Evolutionary conservation across 2,888 invertebrate genomes (phyloP).

Genomic region (Galerucella pusilla): DNA sequence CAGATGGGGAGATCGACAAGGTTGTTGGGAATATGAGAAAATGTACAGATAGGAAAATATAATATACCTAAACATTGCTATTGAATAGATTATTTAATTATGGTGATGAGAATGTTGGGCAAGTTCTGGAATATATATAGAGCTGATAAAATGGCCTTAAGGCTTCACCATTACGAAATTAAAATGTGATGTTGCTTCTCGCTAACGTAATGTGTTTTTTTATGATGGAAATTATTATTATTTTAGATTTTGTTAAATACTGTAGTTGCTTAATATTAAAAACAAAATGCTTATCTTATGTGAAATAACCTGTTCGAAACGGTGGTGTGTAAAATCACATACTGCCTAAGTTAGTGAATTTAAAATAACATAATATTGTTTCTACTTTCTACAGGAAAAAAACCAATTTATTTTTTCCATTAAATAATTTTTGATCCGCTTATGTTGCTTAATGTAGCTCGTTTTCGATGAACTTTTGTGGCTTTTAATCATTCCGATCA

Average conservation of each 20-base stretch:
- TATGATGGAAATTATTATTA: too few relatives aligned
- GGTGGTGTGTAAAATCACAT: too few relatives aligned
- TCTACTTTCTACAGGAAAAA: background rate
- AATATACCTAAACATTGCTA: background rate
- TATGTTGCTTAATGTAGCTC: background rate
- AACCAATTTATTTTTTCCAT: too few relatives aligned
- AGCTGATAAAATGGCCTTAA: background rate
- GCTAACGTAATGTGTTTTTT: background rate
- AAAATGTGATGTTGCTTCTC: background rate
- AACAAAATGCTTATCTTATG: background rate
- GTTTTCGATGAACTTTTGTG: conserved; percentile 10
- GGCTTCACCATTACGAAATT: background rate
- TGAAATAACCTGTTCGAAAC: background rate
- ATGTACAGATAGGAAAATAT: background rate
- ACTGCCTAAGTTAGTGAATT: too few relatives aligned
- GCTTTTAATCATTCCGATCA: conserved; percentile 19
- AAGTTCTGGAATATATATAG: background rate
- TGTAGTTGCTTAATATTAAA: background rate
- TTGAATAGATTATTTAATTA: background rate
- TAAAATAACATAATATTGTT: too few relatives aligned
- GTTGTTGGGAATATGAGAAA: background rate
- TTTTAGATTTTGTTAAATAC: too few relatives aligned
- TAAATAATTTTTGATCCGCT: background rate
- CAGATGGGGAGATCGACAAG: background rate
- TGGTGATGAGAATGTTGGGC: background rate